Evolutionary conservation across 1,140 invertebrate species (phyloP).

Genomic region (Leguminivora glycinivorella): DNA sequence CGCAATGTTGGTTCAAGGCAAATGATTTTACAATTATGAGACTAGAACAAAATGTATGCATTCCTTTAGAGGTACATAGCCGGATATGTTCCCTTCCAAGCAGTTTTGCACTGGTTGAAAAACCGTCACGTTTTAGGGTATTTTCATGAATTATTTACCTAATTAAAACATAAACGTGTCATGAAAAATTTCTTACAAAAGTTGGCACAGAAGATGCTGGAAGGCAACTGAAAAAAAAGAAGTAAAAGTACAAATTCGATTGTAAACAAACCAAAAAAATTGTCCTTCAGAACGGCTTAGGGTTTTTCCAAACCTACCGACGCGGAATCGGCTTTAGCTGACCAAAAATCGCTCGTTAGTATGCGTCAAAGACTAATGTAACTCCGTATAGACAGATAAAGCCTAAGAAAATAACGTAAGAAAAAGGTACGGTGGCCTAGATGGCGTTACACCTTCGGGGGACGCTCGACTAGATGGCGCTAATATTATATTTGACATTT

Average conservation of each 20-base stretch:
- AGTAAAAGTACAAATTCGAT: neutral
- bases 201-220: neutral
- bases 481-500: no score
- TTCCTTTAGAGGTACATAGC: conserved; percentile 40
- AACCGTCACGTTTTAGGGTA: conserved; percentile 28
- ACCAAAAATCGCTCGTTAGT: no score
- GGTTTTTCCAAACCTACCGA: no score
- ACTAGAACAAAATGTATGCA: conserved; percentile 51
- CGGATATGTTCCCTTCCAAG: conserved; percentile 48
- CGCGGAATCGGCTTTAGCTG: no score
- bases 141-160: neutral
- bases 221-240: neutral
- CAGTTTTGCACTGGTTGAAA: conserved; percentile 38
- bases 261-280: neutral
- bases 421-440: no score
- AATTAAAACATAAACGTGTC: neutral
- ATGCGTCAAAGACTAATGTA: no score
- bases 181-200: neutral
- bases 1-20: conserved; percentile 4
- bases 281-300: neutral
- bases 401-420: no score
- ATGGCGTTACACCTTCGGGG: no score
- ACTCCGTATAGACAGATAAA: no score
- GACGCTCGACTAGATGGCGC: no score
- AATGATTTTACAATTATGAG: conserved; percentile 36